A percentile compares a stretch with the other conserved stretches of the same genome.
phyloP scores from a whole-genome alignment of 2,113 vertebrate genomes.

The Syrmaticus mikado region DNA sequence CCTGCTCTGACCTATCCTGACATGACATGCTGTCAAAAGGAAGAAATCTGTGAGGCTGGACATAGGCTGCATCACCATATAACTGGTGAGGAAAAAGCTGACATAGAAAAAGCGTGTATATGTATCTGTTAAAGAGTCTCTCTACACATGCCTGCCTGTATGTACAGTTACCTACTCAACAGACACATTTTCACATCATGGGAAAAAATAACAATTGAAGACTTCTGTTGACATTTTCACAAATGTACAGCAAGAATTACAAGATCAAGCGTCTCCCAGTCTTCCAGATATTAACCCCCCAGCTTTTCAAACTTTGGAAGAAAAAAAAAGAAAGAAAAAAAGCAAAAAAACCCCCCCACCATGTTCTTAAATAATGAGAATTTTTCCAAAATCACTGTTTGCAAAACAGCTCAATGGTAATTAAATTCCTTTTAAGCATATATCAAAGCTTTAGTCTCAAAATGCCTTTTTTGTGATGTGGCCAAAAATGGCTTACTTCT shows the following conservation, averaged over 20 bases:
- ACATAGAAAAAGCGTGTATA: not conserved
- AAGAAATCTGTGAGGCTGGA: not conserved
- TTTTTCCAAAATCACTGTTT: not conserved
- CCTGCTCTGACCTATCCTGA: not conserved
- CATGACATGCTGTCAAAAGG: accelerated
- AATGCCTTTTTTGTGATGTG: not conserved
- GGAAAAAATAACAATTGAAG: not conserved
- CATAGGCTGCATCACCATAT: accelerated
- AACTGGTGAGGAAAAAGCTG: not conserved
- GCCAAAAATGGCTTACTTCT: not conserved
- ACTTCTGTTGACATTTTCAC: not conserved
- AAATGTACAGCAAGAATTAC: not conserved
- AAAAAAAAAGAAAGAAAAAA: not conserved
- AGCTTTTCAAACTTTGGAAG: not conserved
- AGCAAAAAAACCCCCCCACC: not conserved
- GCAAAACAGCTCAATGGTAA: not conserved
- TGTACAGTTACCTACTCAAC: not conserved
- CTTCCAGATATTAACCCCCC: not conserved
- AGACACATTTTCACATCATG: not conserved
- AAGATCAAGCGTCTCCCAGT: not conserved
- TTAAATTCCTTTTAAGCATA: not conserved
- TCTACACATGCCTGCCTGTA: not conserved
- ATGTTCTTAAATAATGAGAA: not conserved
- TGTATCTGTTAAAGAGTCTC: not conserved
- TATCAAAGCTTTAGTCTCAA: not conserved